Conservation (phyloP, 53 echinoderm and acorn worm species). For the Temnopleurus reevesii region DNA sequence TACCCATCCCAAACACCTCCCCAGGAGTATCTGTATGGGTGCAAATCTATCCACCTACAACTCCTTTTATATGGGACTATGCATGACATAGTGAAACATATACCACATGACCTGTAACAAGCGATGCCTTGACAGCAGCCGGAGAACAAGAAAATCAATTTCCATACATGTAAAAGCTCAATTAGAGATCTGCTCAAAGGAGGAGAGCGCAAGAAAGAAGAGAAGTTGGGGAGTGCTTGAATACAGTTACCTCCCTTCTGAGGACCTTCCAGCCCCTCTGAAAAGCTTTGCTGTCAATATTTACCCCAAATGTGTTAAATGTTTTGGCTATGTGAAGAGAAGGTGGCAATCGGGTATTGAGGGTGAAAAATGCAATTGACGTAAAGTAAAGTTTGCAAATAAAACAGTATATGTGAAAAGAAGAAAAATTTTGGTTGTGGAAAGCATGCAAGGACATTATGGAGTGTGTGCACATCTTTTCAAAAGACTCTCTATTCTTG, state of each 20-base stretch:
- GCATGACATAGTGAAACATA: slow-evolving; percentile 10
- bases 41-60: neutral
- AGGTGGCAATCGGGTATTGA: neutral
- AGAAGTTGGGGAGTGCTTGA: neutral
- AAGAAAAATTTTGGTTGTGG: neutral
- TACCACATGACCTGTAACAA: slow-evolving; percentile 1
- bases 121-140: neutral
- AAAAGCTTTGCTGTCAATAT: slow-evolving; percentile 42
- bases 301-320: slow-evolving; percentile 40
- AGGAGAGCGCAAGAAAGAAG: neutral
- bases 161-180: slow-evolving; percentile 10
- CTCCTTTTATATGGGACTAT: neutral
- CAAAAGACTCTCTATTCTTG: neutral
- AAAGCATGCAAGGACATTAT: slow-evolving; percentile 35
- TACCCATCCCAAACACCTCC: neutral
- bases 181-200: slow-evolving; percentile 4
- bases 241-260: neutral
- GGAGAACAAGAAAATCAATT: neutral
- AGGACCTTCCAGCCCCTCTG: neutral
- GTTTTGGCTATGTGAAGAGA: slow-evolving; percentile 42
- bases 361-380: neutral
- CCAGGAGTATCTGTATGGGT: neutral
- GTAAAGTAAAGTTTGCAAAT: slow-evolving; percentile 17
- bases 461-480: slow-evolving; percentile 7
- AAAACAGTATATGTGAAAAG: neutral